A percentile compares a stretch with the other conserved stretches of the same genome.
Evolutionary conservation across 1,140 invertebrate species (phyloP).

Genomic region (Kradibia gibbosae): DNA sequence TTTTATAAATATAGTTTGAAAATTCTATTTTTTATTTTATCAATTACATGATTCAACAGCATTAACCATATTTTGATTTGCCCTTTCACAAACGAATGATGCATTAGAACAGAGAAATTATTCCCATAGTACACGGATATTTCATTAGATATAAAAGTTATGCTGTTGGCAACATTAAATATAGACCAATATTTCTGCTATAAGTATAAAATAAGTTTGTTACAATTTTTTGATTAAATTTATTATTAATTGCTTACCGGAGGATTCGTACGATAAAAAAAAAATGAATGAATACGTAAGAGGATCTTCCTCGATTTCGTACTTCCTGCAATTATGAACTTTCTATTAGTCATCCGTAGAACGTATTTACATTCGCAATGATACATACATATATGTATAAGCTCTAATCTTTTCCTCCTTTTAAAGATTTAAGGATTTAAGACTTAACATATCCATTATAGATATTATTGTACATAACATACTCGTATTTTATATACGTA

Average conservation of each 20-base stretch:
- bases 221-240: no score
- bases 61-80: no score
- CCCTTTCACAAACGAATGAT: no score
- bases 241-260: slow-evolving; percentile 16
- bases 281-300: background rate
- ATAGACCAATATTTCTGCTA: background rate
- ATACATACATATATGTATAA: background rate
- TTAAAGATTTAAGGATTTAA: background rate
- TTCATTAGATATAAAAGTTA: background rate
- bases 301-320: background rate
- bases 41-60: no score
- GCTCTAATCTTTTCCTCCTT: background rate
- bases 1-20: no score
- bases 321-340: background rate
- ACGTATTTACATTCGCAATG: background rate
- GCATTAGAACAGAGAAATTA: no score
- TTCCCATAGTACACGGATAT: no score
- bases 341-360: background rate
- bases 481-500: background rate
- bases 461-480: background rate
- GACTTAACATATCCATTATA: no score
- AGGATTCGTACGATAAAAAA: background rate
- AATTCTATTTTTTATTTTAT: background rate
- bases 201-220: background rate
- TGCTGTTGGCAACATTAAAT: background rate